These are phyloP conservation scores for Merodon equestris DNA, from an alignment of 2,888 invertebrate species.

Conservation along the genomic window DNA sequence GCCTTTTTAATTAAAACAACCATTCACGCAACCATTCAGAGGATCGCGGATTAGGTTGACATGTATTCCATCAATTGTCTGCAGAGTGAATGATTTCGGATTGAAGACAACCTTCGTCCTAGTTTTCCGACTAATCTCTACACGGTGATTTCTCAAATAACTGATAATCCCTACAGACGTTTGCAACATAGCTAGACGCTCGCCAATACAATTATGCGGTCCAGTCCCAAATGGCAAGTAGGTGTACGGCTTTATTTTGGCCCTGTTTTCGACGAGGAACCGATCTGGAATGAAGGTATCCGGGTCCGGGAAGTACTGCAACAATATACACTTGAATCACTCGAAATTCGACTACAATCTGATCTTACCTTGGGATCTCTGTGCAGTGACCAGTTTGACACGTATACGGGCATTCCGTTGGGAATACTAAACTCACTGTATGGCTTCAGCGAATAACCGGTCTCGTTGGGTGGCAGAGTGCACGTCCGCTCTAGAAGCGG, in stretches of 20 bases:
- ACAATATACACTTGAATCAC: neutral
- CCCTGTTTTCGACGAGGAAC: slow-evolving; percentile 70
- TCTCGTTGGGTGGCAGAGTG: slow-evolving; percentile 65
- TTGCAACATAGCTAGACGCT: slow-evolving; percentile 75
- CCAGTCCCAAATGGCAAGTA: slow-evolving; percentile 77
- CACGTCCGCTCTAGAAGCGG: slow-evolving; percentile 77
- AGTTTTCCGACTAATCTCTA: slow-evolving; percentile 72
- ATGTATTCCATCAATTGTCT: slow-evolving; percentile 73
- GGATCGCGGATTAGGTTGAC: slow-evolving; percentile 65
- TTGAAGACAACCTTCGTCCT: slow-evolving; percentile 73
- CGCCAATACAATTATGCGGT: slow-evolving; percentile 76
- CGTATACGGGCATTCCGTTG: slow-evolving; percentile 75
- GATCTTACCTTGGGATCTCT: slow-evolving; percentile 75
- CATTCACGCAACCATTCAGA: neutral
- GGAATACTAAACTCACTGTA: slow-evolving; percentile 73
- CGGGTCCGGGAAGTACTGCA: slow-evolving; percentile 75
- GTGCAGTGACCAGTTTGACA: slow-evolving; percentile 76
- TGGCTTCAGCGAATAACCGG: slow-evolving; percentile 73
- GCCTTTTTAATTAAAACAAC: no score
- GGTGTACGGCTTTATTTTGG: slow-evolving; percentile 72
- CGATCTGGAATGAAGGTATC: slow-evolving; percentile 75
- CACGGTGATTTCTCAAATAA: slow-evolving; percentile 71
- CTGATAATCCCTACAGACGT: slow-evolving; percentile 74
- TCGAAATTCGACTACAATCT: no score
- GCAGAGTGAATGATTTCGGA: slow-evolving; percentile 74